Base-by-base conservation (phyloP, 2,888 invertebrate species). In the Chrysolina oricalcia region DNA sequence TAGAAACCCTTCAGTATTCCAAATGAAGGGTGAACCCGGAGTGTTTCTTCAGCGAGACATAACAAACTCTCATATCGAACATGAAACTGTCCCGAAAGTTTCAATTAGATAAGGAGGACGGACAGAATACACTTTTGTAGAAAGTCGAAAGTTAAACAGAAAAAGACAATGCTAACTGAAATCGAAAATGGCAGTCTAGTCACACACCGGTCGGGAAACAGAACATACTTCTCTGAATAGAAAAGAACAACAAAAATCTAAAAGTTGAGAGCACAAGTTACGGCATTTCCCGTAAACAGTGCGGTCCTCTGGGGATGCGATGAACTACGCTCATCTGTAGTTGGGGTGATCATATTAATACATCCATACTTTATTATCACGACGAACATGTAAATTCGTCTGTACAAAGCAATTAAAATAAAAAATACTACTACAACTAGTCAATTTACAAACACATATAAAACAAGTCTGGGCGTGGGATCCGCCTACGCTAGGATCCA, bases 171-270 rank as follows among this genome's bases (percentile, higher is more conserved):
- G 68, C 76, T 78, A 78, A 78, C 77, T 78, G 78, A 80, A 82
- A 83, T 80, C 21, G 63, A 77, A 77, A 81, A 73, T 81, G 79
- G 79, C 68, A 86, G 85, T 85, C 86, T 81, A 85, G 85, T 86
- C 86, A 85, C 85, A 85, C 83, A 83, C 82, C 76, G 76, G 72
- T 72, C 74, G 81, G 81, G 73, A 83, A 84, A 82, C 82, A 78
- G 81, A 83, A 83, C 84, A 83, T 85, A 83, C 84, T 83, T 82
- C 78, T 79, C 81, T 46, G 83, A 86, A 86, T 85, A 85, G 83
- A 85, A 85, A 86, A 86, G 86, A 86, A 85, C 86, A 86, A 86
- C 86, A 85, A 84, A 85, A 85, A 85, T 84, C 83, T 81, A 82
- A 76, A 84, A 85, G 83, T 86, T 83, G 79, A 83, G 72, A 83